Percentiles rank a stretch among this genome's conserved stretches.
phyloP scores from a whole-genome alignment of 2,888 invertebrate genomes.

The Nephrotoma appendiculata region DNA sequence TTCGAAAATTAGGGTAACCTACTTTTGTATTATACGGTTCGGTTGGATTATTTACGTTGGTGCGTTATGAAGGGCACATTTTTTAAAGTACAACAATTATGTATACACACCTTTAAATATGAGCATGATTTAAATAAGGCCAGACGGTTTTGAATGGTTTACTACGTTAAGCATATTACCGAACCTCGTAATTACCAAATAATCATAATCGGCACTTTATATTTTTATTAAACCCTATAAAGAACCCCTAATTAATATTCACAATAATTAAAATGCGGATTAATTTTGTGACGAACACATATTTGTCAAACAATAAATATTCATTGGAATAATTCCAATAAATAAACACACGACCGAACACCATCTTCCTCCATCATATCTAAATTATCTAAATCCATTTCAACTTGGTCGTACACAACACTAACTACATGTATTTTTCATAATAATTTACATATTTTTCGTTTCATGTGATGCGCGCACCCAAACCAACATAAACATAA shows the following conservation, averaged over 20 bases:
- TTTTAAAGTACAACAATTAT: background rate
- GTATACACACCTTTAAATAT: background rate
- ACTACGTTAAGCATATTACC: no score
- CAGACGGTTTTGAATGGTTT: no score
- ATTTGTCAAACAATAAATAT: background rate
- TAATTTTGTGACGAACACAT: background rate
- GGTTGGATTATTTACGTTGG: no score
- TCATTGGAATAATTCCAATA: background rate
- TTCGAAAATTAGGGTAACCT: background rate
- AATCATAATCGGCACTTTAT: background rate
- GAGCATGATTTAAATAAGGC: no score
- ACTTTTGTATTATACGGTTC: background rate
- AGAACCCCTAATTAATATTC: background rate
- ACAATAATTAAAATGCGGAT: background rate
- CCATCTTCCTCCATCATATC: background rate
- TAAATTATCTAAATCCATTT: background rate
- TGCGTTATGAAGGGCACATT: background rate
- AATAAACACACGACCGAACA: background rate
- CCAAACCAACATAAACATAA: background rate
- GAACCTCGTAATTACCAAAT: no score
- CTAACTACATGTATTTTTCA: background rate
- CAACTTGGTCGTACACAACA: background rate
- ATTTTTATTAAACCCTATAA: background rate
- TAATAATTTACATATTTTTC: background rate
- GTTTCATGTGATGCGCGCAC: background rate